Percentiles rank a stretch among this genome's conserved stretches.
phyloP scores from a whole-genome alignment of 2,888 invertebrate species.

The Lochmaea capreae region DNA sequence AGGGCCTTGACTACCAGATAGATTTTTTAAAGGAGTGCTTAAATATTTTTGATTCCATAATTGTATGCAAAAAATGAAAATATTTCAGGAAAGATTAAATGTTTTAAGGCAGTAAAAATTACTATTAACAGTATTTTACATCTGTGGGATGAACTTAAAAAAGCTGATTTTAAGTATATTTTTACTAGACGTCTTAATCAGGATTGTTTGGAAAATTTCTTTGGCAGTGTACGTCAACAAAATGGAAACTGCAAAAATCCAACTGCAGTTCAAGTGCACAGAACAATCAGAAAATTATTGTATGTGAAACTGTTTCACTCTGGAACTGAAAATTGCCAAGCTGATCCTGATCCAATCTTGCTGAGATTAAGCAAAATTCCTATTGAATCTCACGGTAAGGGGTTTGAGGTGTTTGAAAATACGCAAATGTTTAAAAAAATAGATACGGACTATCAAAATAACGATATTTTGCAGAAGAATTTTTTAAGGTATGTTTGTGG shows the following conservation, averaged over 20 bases:
- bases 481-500: no score
- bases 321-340: no score
- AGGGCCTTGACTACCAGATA: neutral
- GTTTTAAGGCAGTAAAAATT: slow-evolving; percentile 15
- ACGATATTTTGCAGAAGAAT: no score
- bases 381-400: no score
- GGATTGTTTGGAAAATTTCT: slow-evolving; percentile 50
- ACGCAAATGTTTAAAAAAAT: no score
- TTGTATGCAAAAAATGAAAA: neutral
- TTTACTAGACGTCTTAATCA: slow-evolving; percentile 46
- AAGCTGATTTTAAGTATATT: slow-evolving; percentile 40
- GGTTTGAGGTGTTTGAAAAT: no score
- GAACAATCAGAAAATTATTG: neutral
- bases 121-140: slow-evolving; percentile 44
- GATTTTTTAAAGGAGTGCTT: neutral
- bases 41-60: neutral
- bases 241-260: slow-evolving; percentile 41
- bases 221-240: slow-evolving; percentile 45
- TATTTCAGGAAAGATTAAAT: neutral
- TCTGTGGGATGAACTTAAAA: slow-evolving; percentile 40
- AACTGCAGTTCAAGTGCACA: slow-evolving; percentile 29
- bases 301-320: no score
- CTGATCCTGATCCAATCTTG: no score
- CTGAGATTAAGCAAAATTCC: no score
- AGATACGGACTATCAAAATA: no score